These are phyloP conservation scores for Orius insidiosus DNA, from an alignment of 1,140 invertebrate species.

Conservation along the genomic window DNA sequence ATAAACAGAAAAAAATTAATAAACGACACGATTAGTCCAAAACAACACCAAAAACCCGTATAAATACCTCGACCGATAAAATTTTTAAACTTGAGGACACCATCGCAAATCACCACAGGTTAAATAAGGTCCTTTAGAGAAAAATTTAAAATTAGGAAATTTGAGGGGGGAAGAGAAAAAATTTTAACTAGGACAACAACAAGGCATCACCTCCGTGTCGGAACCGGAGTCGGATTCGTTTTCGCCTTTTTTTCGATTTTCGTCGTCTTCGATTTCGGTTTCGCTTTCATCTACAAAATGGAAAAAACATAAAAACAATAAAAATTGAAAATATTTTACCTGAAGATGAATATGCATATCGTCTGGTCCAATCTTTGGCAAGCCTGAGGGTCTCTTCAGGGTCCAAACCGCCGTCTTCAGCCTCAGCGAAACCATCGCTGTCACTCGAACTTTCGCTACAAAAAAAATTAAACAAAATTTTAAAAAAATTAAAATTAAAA, in stretches of 20 bases:
- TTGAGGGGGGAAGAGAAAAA: too few species aligned
- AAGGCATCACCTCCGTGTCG: conserved; percentile 50
- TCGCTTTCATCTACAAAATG: conserved; percentile 40
- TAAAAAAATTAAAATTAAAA: conserved; percentile 1
- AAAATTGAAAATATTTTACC: conserved; percentile 12
- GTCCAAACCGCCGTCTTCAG: conserved; percentile 35
- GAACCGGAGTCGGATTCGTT: conserved; percentile 46
- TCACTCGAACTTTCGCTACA: conserved; percentile 24
- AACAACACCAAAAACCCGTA: too few species aligned
- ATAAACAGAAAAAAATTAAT: too few species aligned
- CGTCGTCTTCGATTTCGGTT: conserved; percentile 55
- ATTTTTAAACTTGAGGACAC: too few species aligned
- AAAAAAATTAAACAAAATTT: conserved; percentile 29
- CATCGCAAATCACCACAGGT: too few species aligned
- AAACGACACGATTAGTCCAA: too few species aligned
- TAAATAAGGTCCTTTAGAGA: too few species aligned
- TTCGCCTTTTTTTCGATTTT: conserved; percentile 42
- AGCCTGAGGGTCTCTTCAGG: conserved; percentile 44
- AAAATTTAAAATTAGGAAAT: too few species aligned
- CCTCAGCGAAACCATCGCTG: conserved; percentile 39
- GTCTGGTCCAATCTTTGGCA: conserved; percentile 40
- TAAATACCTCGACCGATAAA: too few species aligned
- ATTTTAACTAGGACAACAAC: conserved; percentile 3
- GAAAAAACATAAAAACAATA: too few species aligned
- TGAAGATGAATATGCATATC: conserved; percentile 24